Percentiles rank a stretch among this genome's conserved stretches.
phyloP scores from a whole-genome alignment of 2,797 vertebrate species.

The Pseudomugil gertrudae region DNA sequence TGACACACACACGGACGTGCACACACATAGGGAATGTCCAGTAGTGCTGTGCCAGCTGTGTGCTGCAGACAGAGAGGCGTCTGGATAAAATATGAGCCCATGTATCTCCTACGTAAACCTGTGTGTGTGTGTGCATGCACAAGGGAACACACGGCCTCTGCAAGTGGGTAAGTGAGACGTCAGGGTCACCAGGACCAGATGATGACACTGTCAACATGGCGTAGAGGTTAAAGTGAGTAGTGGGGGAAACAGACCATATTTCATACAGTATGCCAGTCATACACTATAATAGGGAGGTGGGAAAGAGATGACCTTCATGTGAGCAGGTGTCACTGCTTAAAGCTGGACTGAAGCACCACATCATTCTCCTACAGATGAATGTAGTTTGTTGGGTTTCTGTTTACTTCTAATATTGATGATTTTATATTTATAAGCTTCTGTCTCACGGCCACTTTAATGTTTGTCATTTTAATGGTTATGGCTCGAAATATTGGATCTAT shows the following conservation, averaged over 20 bases:
- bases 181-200: conserved; percentile 66
- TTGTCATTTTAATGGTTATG: conserved; percentile 22
- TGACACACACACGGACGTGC: conserved; percentile 29
- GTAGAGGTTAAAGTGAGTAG: conserved; percentile 64
- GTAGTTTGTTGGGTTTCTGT: conserved; percentile 28
- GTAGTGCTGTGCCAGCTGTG: conserved; percentile 65
- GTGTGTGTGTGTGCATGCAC: conserved; percentile 10
- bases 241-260: conserved; percentile 58
- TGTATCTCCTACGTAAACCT: conserved; percentile 44
- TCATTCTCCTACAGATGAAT: conserved; percentile 18
- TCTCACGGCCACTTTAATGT: conserved; percentile 34
- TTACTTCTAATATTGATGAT: conserved; percentile 18
- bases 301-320: conserved; percentile 23
- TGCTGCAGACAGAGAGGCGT: conserved; percentile 80
- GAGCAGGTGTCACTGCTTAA: conserved; percentile 21
- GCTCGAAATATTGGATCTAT: conserved; percentile 26
- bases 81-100: conserved; percentile 77
- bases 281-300: conserved; percentile 54
- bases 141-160: not conserved
- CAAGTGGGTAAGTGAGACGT: conserved; percentile 75
- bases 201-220: conserved; percentile 72
- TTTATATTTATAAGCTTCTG: conserved; percentile 25
- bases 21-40: conserved; percentile 67
- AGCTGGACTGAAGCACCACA: conserved; percentile 22
- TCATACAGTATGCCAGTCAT: conserved; percentile 57